Percentiles rank a stretch among this genome's conserved stretches.
Conservation (phyloP, 2,113 vertebrate genomes). For the Elachura formosa region DNA sequence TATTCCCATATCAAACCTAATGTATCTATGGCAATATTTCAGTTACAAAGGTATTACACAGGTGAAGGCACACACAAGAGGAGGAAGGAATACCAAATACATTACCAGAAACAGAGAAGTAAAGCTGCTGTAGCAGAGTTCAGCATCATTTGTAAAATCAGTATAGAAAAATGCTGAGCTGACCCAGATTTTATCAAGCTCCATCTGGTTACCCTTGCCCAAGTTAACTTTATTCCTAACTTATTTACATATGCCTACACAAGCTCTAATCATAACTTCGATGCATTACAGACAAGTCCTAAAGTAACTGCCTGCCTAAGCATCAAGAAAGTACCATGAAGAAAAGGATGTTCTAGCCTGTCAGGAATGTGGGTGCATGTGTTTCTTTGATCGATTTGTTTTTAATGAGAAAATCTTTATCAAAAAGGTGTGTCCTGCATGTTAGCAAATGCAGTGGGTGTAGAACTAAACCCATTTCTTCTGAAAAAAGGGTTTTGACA, state of each 20-base stretch:
- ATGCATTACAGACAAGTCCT: background rate
- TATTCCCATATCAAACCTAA: background rate
- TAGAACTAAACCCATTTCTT: slow-evolving; percentile 2
- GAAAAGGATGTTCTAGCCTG: background rate
- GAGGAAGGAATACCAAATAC: background rate
- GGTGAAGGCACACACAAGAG: background rate
- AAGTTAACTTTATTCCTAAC: background rate
- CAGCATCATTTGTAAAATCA: background rate
- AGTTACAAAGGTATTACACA: background rate
- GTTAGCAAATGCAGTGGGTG: background rate
- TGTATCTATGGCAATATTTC: accelerated
- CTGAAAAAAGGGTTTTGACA: background rate
- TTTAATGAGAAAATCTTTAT: slow-evolving; percentile 20
- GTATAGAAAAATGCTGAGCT: background rate
- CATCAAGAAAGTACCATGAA: background rate
- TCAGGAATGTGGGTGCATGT: background rate
- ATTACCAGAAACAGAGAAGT: background rate
- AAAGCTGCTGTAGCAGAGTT: background rate
- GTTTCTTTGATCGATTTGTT: slow-evolving; percentile 1
- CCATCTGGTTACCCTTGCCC: background rate
- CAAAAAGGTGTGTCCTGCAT: background rate
- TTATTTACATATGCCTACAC: background rate
- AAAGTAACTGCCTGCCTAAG: background rate
- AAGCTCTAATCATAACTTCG: background rate
- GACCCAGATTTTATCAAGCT: background rate